Evolutionary conservation across 2,888 invertebrate species (phyloP), one percentile per base, ranked within the genome.

Genomic region (Uloborus plumipes): DNA sequence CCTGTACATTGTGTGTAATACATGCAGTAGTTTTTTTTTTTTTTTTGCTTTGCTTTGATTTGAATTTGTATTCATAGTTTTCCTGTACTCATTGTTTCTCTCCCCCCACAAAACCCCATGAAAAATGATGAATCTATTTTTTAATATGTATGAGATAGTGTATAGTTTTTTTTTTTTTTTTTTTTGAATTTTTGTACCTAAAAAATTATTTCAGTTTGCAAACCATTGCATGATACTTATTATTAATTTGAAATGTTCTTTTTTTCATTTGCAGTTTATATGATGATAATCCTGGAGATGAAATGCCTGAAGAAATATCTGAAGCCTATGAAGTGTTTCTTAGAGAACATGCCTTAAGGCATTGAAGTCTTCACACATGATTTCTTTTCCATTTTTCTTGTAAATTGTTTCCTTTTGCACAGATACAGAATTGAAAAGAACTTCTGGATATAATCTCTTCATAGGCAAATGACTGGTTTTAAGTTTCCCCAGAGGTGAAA

Each of bases 251-350:
- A 62, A 66, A n/a, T 20, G 39, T 64, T 22, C 26, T 50, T 70
- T 71, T 65, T 58, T 9, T 71, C 67, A 65, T 16, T 15, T 58
- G 31, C 47, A 85, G 61, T 62, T 50, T 75, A 7, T 77, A 78
- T 71, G 78, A 83, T 65, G 58, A 83, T 62, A 51, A 74, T 75
- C 67, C 49, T 31, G 59, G 78, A 1, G 79, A 83, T 76, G 74
- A 91, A 89, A 92, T 92, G 92, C 91, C 92, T 84, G 91, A 91
- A 87, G 92, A 92, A 87, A 91, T 92, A 86, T 91, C 91, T 87
- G 90, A 89, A 80, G 92, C 91, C 80, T 92, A 91, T 88, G 90
- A 90, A 86, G 90, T 91, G 87, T 91, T 91, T 87, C 89, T 91
- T 77, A 66, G 84, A 69, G 86, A 85, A 18, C 75, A 62, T 69